These are phyloP conservation scores for Formicarius rufipectus DNA, from an alignment of 2,113 vertebrate species.

Conservation along the genomic window DNA sequence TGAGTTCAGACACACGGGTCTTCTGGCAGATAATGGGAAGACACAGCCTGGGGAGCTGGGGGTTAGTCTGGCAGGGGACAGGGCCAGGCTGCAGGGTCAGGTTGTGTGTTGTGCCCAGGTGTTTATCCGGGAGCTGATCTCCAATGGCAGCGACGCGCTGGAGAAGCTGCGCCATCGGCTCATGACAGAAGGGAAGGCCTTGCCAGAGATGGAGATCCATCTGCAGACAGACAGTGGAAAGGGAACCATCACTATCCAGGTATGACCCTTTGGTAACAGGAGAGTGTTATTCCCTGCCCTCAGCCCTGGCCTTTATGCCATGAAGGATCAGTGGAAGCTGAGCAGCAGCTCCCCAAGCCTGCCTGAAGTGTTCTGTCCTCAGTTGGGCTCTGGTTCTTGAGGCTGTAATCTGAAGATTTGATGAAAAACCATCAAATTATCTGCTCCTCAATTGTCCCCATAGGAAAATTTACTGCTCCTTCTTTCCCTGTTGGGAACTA, in stretches of 20 bases:
- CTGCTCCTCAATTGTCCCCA: not conserved
- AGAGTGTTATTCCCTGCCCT: not conserved
- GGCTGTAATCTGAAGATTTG: not conserved
- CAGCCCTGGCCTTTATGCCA: not conserved
- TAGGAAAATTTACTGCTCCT: not conserved
- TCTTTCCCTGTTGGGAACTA: not conserved
- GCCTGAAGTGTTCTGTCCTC: not conserved
- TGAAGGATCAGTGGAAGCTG: not conserved
- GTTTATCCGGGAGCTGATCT: slow-evolving; percentile 95
- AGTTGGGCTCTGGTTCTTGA: not conserved
- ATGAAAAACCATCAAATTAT: not conserved
- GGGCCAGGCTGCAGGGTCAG: not conserved
- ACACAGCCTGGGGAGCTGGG: not conserved
- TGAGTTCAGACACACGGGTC: not conserved
- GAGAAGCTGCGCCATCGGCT: slow-evolving; percentile 91
- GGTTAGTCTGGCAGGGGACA: not conserved
- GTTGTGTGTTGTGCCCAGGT: slow-evolving; percentile 73
- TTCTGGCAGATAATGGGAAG: not conserved
- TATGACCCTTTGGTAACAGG: slow-evolving; percentile 26
- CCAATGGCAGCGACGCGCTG: slow-evolving; percentile 92
- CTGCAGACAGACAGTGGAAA: slow-evolving; percentile 84
- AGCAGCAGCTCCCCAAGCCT: not conserved
- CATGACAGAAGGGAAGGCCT: slow-evolving; percentile 76
- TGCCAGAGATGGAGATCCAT: slow-evolving; percentile 91
- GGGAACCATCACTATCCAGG: slow-evolving; percentile 94